A percentile compares a stretch with the other conserved stretches of the same genome.
Evolutionary conservation across 2,113 vertebrate species (phyloP).

Genomic region (Apaloderma vittatum): DNA sequence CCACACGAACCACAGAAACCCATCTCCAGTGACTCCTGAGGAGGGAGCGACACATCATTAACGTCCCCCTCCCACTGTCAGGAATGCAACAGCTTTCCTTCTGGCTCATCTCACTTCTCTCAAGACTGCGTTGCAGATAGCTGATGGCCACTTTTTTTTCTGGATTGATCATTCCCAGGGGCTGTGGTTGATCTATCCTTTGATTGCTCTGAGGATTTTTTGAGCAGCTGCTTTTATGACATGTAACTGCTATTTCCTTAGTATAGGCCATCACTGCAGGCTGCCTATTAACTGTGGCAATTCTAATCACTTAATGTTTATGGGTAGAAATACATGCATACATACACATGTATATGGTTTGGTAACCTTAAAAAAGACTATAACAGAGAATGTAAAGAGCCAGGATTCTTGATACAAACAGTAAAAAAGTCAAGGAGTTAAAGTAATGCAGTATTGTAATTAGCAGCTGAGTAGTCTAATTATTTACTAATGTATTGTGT

Average conservation of each 20-base stretch:
- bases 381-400: neutral
- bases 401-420: neutral
- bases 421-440: neutral
- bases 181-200: neutral
- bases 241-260: neutral
- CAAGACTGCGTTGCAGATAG: neutral
- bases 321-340: neutral
- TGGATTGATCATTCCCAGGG: neutral
- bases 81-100: neutral
- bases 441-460: neutral
- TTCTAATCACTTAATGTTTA: neutral
- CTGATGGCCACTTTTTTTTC: neutral
- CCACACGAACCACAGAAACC: neutral
- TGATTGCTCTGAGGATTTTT: neutral
- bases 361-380: neutral
- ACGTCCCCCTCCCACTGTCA: neutral
- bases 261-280: neutral
- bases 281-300: neutral
- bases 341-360: neutral
- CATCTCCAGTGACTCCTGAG: neutral
- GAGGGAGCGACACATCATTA: neutral
- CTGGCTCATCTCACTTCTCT: neutral
- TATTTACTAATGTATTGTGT: neutral
- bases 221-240: neutral
- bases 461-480: neutral